A percentile compares a stretch with the other conserved stretches of the same genome.
Evolutionary conservation across 2,113 vertebrate species (phyloP).

Genomic region (Muscicapa adusta): DNA sequence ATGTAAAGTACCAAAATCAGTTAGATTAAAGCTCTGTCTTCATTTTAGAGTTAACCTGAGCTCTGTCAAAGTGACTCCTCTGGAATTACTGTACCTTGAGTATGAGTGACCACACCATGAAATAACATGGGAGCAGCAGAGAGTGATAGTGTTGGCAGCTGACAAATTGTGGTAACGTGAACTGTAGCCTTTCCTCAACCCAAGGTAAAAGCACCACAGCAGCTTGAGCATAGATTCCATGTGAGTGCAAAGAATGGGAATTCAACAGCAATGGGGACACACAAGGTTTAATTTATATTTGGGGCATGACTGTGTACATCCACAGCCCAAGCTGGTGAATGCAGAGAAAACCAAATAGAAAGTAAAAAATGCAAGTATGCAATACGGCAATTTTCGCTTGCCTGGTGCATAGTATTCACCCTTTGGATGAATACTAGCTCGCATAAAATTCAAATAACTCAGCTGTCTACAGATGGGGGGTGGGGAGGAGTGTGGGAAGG

Average conservation of each 20-base stretch:
- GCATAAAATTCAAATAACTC: constrained; percentile 59
- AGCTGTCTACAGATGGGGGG: constrained; percentile 46
- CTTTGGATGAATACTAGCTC: constrained; percentile 41
- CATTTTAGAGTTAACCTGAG: not conserved
- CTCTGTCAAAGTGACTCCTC: not conserved
- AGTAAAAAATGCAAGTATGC: not conserved
- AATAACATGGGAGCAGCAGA: constrained; percentile 49
- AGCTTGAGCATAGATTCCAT: not conserved
- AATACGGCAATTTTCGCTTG: not conserved
- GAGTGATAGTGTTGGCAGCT: constrained; percentile 28
- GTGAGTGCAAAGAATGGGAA: not conserved
- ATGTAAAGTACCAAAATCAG: not conserved
- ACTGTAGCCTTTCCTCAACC: not conserved
- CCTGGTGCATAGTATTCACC: not conserved
- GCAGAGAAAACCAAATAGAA: not conserved
- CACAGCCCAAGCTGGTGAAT: not conserved
- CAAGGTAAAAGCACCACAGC: not conserved
- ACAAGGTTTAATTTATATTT: not conserved
- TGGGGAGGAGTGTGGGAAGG: constrained; percentile 45
- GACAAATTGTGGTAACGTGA: not conserved
- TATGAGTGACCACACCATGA: constrained; percentile 39
- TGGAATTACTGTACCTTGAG: not conserved
- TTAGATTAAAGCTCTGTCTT: not conserved
- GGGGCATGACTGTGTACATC: not conserved
- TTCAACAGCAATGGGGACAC: not conserved